phyloP scores from a whole-genome alignment of 2,888 invertebrate species.

The Gastracanthus pulcherrimus region DNA sequence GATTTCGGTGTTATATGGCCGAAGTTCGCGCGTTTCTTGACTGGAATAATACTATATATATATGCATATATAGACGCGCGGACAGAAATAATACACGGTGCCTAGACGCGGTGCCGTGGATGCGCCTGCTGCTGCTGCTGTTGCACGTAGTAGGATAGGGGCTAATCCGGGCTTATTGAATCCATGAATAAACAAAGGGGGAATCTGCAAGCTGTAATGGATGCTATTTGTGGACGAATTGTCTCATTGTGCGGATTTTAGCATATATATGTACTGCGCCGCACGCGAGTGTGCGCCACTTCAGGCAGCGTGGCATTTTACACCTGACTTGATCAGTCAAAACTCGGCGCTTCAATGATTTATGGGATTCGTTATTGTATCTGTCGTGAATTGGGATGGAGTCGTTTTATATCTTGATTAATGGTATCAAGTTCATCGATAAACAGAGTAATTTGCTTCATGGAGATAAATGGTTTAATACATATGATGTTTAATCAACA shows the following conservation, averaged over 20 bases:
- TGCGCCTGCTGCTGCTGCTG: too few relatives aligned
- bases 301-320: neutral
- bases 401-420: neutral
- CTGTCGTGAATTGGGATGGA: neutral
- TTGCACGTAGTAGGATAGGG: neutral
- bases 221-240: slow-evolving; percentile 19
- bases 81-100: too few relatives aligned
- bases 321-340: neutral
- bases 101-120: too few relatives aligned
- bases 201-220: slow-evolving; percentile 14
- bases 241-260: slow-evolving; percentile 12
- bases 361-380: neutral
- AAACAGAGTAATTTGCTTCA: too few relatives aligned
- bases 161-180: slow-evolving; percentile 42
- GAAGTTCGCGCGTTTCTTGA: neutral
- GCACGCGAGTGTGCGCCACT: neutral
- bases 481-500: too few relatives aligned
- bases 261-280: neutral
- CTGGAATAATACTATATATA: too few relatives aligned
- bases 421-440: neutral
- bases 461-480: neutral
- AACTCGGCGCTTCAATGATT: neutral
- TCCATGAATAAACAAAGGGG: slow-evolving; percentile 50
- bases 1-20: too few relatives aligned
- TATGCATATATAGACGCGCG: too few relatives aligned